A percentile compares a stretch with the other conserved stretches of the same genome.
Evolutionary conservation across 2,888 invertebrate genomes (phyloP).

Genomic region (Erpobdella octoculata): DNA sequence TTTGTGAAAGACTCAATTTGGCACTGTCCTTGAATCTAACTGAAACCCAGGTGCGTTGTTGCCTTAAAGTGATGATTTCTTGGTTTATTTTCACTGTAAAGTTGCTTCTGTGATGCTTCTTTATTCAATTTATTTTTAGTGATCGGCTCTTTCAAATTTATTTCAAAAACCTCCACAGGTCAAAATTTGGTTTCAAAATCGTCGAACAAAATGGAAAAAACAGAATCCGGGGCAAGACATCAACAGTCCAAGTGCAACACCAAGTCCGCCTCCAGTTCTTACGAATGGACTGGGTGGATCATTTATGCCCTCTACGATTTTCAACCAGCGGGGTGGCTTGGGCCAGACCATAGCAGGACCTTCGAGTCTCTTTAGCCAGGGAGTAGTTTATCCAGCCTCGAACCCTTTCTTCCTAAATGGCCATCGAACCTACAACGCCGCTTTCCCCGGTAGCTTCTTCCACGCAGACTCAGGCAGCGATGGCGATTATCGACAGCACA

Average conservation of each 20-base stretch:
- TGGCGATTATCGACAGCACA: background rate
- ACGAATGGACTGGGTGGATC: background rate
- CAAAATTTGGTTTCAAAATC: conserved; percentile 60
- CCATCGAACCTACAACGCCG: background rate
- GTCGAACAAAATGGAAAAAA: conserved; percentile 95
- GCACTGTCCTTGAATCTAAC: conserved; percentile 87
- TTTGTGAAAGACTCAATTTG: conserved; percentile 90
- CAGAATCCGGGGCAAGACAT: conserved; percentile 98
- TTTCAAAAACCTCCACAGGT: conserved; percentile 60
- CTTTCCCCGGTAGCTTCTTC: conserved; percentile 5
- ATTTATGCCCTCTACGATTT: background rate
- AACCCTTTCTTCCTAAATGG: conserved; percentile 11
- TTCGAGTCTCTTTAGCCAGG: background rate
- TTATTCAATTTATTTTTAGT: too few relatives aligned
- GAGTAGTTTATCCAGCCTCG: background rate
- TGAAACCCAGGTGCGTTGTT: conserved; percentile 71
- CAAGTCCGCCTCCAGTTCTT: background rate
- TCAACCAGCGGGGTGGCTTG: background rate
- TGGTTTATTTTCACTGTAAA: too few relatives aligned
- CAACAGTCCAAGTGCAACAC: conserved; percentile 44
- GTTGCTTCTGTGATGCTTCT: too few relatives aligned
- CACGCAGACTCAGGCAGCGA: background rate
- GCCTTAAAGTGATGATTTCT: too few relatives aligned
- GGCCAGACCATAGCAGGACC: background rate
- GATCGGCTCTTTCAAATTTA: too few relatives aligned